Conservation (phyloP, 1,140 invertebrate species). For the Drosophila grimshawi region DNA sequence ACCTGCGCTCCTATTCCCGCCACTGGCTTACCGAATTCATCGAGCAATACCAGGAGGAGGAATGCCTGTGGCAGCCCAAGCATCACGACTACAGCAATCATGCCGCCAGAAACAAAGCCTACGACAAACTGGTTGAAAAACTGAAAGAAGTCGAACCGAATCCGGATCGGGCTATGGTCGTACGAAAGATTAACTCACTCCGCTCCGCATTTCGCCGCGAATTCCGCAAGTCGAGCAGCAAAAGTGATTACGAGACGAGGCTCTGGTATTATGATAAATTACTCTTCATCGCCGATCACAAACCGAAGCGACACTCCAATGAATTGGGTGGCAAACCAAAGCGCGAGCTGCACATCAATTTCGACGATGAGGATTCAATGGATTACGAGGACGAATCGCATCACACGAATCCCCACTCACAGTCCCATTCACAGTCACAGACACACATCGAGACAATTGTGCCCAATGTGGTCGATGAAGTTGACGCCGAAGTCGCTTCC, state of each 20-base stretch:
- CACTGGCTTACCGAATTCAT: constrained; percentile 84
- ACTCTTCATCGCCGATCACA: constrained; percentile 81
- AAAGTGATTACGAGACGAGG: constrained; percentile 78
- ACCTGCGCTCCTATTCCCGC: constrained; percentile 76
- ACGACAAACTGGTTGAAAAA: constrained; percentile 80
- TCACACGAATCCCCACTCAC: constrained; percentile 27
- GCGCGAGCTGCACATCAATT: constrained; percentile 61
- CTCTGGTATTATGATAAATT: constrained; percentile 83
- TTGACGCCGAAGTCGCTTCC: constrained; percentile 33
- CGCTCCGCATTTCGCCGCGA: constrained; percentile 79
- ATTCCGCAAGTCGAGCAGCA: constrained; percentile 68
- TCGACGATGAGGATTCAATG: constrained; percentile 78
- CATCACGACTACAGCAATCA: constrained; percentile 84
- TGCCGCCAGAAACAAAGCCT: constrained; percentile 71
- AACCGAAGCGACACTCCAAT: constrained; percentile 64
- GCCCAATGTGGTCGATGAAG: constrained; percentile 51
- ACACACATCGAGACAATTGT: constrained; percentile 58
- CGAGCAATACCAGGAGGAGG: constrained; percentile 80
- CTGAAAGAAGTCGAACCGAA: constrained; percentile 81
- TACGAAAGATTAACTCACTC: constrained; percentile 79
- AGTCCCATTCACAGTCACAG: constrained; percentile 45
- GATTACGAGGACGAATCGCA: constrained; percentile 76
- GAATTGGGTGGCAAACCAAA: constrained; percentile 64
- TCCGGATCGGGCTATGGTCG: constrained; percentile 81
- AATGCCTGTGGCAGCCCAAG: constrained; percentile 84